phyloP scores from a whole-genome alignment of 2,888 invertebrate species.

The Sipunculus nudus region DNA sequence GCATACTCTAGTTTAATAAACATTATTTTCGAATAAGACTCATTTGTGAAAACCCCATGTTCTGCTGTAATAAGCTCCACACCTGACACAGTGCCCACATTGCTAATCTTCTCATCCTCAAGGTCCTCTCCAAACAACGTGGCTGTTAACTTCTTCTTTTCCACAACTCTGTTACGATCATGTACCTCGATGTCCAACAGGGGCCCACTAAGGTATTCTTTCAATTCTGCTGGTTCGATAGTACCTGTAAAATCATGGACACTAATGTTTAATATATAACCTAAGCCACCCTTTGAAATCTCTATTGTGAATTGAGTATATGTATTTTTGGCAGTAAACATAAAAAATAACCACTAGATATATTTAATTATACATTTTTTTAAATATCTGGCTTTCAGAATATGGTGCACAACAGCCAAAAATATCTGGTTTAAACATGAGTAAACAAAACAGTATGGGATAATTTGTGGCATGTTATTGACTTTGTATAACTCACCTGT shows the following conservation, averaged over 20 bases:
- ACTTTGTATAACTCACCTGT: slow-evolving; percentile 57
- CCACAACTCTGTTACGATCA: slow-evolving; percentile 60
- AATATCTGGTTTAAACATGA: too few species aligned
- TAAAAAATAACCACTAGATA: too few species aligned
- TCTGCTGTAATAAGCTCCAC: slow-evolving; percentile 38
- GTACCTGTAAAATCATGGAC: slow-evolving; percentile 44
- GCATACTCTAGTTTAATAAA: too few species aligned
- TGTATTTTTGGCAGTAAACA: too few species aligned
- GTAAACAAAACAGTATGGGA: too few species aligned
- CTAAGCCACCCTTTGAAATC: too few species aligned
- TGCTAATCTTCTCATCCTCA: slow-evolving; percentile 65
- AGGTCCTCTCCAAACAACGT: slow-evolving; percentile 64
- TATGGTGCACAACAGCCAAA: too few species aligned
- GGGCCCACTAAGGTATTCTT: slow-evolving; percentile 61
- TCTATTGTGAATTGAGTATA: not conserved
- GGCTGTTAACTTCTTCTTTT: slow-evolving; percentile 52
- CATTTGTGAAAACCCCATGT: not conserved
- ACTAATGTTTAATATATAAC: too few species aligned
- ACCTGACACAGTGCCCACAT: slow-evolving; percentile 64
- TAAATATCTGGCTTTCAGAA: too few species aligned
- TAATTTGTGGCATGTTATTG: too few species aligned
- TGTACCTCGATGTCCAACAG: slow-evolving; percentile 63
- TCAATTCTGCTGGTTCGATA: slow-evolving; percentile 54
- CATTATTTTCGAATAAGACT: too few species aligned
- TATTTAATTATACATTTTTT: too few species aligned